Conservation (phyloP, 2,113 vertebrate genomes). For the Acrocephalus arundinaceus region DNA sequence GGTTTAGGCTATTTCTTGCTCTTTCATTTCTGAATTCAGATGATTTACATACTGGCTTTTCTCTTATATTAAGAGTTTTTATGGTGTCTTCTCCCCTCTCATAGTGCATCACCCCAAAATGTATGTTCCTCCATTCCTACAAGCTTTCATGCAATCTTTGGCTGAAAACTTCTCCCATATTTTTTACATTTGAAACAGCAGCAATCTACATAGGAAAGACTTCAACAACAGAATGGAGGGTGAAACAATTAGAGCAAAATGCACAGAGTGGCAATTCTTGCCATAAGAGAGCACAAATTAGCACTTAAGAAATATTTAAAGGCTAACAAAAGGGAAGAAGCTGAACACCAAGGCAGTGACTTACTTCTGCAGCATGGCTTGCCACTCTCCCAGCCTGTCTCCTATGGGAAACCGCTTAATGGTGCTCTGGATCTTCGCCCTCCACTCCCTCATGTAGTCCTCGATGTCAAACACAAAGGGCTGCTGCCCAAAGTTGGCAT, state of each 20-base stretch:
- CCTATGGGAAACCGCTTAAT: slow-evolving; percentile 94
- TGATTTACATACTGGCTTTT: neutral
- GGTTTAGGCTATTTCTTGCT: neutral
- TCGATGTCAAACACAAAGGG: slow-evolving; percentile 99
- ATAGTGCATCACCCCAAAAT: neutral
- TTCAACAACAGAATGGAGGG: neutral
- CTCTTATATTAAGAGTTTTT: neutral
- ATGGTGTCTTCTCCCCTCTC: neutral
- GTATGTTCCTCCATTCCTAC: neutral
- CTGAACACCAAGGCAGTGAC: slow-evolving; percentile 24
- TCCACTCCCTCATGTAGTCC: slow-evolving; percentile 98
- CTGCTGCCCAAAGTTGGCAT: slow-evolving; percentile 98
- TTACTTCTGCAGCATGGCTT: slow-evolving; percentile 97
- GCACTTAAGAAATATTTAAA: neutral
- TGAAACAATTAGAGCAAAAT: neutral
- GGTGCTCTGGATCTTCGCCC: slow-evolving; percentile 94
- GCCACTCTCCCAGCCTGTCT: slow-evolving; percentile 95
- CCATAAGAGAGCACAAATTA: neutral
- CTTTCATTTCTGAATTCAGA: neutral
- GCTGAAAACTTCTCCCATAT: neutral
- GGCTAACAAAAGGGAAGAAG: neutral
- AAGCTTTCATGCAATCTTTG: neutral
- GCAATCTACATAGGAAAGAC: neutral
- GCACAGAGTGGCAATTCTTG: neutral
- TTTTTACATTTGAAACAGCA: neutral